Percentiles rank a stretch among this genome's conserved stretches.
Evolutionary conservation across 2,888 invertebrate species (phyloP).

Genomic region (Philaethria dido): DNA sequence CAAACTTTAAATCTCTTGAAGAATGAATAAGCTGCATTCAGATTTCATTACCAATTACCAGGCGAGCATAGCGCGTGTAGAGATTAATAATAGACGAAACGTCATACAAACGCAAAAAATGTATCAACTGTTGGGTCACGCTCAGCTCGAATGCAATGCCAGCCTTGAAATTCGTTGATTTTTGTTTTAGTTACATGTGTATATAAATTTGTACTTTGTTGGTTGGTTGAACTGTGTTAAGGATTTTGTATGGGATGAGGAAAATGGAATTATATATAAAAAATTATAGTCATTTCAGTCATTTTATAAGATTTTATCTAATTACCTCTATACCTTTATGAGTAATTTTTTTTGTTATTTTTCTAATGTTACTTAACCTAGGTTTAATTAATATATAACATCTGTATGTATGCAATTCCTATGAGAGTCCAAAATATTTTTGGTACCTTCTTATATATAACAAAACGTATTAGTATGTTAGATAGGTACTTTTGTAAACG

Average conservation of each 20-base stretch:
- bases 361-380: too few species aligned
- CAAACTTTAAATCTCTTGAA: not conserved
- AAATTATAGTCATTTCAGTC: too few species aligned
- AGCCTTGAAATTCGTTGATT: slow-evolving; percentile 61
- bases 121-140: slow-evolving; percentile 52
- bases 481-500: too few species aligned
- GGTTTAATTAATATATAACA: too few species aligned
- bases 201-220: not conserved
- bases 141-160: slow-evolving; percentile 57
- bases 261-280: not conserved
- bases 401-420: too few species aligned
- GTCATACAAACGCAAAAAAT: slow-evolving; percentile 46
- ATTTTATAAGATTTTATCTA: too few species aligned
- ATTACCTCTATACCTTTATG: too few species aligned
- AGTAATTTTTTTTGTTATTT: too few species aligned
- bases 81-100: slow-evolving; percentile 42
- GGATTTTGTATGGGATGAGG: slow-evolving; percentile 9
- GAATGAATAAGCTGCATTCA: slow-evolving; percentile 24
- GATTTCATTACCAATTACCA: slow-evolving; percentile 33
- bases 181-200: slow-evolving; percentile 28
- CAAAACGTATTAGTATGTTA: too few species aligned
- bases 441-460: too few species aligned
- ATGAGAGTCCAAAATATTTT: too few species aligned
- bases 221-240: slow-evolving; percentile 11
- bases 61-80: slow-evolving; percentile 29